phyloP scores from a whole-genome alignment of 2,113 vertebrate species.

The Leucoraja erinaceus region DNA sequence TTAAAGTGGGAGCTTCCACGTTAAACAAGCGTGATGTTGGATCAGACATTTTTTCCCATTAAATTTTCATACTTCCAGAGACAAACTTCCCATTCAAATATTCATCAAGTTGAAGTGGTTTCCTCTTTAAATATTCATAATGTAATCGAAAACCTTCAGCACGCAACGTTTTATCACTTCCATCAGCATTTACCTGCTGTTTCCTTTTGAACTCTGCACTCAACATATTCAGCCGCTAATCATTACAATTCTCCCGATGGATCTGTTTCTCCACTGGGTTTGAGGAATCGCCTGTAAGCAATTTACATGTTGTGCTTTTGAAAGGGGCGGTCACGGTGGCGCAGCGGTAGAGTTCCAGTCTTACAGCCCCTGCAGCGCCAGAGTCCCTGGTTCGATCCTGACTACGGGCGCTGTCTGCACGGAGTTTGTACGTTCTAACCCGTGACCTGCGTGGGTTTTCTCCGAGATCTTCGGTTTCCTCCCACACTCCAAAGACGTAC shows the following conservation, averaged over 20 bases:
- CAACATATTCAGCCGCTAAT: constrained; percentile 2
- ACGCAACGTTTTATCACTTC: neutral
- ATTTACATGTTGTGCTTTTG: neutral
- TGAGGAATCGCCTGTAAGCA: neutral
- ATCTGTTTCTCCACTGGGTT: neutral
- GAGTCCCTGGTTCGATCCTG: too few species aligned
- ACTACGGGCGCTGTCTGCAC: too few species aligned
- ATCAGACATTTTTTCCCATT: neutral
- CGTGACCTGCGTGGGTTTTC: too few species aligned
- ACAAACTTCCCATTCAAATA: neutral
- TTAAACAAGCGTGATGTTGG: neutral
- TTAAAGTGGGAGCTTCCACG: neutral
- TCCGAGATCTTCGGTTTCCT: too few species aligned
- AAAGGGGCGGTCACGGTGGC: neutral
- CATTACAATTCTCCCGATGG: neutral
- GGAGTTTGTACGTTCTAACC: too few species aligned
- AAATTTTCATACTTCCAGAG: neutral
- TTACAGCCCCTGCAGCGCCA: too few species aligned
- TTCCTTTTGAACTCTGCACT: neutral
- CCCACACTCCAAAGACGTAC: too few species aligned
- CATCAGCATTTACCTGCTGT: constrained; percentile 1
- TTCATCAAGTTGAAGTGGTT: neutral
- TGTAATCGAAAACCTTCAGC: neutral
- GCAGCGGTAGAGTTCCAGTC: too few species aligned
- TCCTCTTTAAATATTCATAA: neutral